Conservation (phyloP, 2,113 vertebrate species). For the Himantopus leucocephalus region DNA sequence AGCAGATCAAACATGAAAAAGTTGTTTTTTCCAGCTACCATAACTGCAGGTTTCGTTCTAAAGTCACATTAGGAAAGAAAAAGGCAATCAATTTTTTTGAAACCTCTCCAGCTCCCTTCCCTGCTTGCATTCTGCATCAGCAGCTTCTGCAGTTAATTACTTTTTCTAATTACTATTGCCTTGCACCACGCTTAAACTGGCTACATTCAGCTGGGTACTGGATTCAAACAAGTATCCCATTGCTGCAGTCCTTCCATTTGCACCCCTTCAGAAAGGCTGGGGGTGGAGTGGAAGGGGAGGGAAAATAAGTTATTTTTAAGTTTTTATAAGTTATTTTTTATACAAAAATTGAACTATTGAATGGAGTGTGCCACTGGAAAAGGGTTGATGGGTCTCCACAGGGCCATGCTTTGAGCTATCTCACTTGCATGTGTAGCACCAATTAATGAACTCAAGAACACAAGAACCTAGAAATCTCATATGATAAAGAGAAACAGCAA, state of each 20-base stretch:
- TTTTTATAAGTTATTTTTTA: neutral
- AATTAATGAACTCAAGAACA: neutral
- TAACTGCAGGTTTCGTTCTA: neutral
- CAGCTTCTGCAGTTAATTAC: constrained; percentile 34
- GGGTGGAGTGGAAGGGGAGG: neutral
- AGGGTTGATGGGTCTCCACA: neutral
- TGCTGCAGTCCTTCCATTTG: neutral
- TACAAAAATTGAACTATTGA: neutral
- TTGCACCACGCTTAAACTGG: neutral
- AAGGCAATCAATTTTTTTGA: constrained; percentile 21
- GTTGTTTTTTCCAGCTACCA: neutral
- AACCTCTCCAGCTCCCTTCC: constrained; percentile 25
- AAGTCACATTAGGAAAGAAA: constrained; percentile 22
- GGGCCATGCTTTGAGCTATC: neutral
- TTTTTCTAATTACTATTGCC: neutral
- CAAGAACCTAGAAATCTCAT: neutral
- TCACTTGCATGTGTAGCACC: neutral
- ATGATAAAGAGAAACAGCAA: neutral
- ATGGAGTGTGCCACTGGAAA: neutral
- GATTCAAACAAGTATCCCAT: neutral
- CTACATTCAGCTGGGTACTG: neutral
- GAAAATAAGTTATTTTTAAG: neutral
- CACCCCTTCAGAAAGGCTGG: neutral
- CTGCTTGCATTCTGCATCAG: neutral
- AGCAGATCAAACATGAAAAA: constrained; percentile 3